A percentile compares a stretch with the other conserved stretches of the same genome.
Conservation (phyloP, 2,888 invertebrate genomes). For the Apoda limacodes region DNA sequence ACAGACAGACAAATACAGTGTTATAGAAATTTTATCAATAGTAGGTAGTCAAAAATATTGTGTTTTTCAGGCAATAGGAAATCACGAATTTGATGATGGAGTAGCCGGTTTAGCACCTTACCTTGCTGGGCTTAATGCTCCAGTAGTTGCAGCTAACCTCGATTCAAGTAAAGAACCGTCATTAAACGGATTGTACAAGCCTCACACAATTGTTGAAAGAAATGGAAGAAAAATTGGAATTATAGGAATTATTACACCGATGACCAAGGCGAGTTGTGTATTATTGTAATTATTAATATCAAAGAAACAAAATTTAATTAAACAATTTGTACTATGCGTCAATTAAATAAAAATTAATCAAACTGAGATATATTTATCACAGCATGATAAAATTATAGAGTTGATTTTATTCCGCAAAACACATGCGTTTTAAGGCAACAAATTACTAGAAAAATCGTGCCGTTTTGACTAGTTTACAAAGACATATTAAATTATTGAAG, state of each 20-base stretch:
- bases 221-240: conserved; percentile 79
- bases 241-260: conserved; percentile 80
- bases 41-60: no score
- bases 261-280: conserved; percentile 65
- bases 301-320: background rate
- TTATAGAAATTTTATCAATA: no score
- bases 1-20: no score
- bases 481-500: no score
- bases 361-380: no score
- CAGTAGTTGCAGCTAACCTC: conserved; percentile 80
- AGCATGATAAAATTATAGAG: no score
- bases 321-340: background rate
- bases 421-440: no score
- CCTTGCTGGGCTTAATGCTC: conserved; percentile 72
- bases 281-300: conserved; percentile 1
- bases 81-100: conserved; percentile 88
- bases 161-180: conserved; percentile 74
- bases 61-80: conserved; percentile 77
- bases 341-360: conserved; percentile 4
- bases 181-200: conserved; percentile 70
- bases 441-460: no score
- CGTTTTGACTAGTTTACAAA: no score
- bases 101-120: conserved; percentile 79
- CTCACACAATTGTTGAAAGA: conserved; percentile 73
- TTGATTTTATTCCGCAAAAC: no score